phyloP scores from a whole-genome alignment of 2,113 vertebrate species.

The Colinus virginianus region DNA sequence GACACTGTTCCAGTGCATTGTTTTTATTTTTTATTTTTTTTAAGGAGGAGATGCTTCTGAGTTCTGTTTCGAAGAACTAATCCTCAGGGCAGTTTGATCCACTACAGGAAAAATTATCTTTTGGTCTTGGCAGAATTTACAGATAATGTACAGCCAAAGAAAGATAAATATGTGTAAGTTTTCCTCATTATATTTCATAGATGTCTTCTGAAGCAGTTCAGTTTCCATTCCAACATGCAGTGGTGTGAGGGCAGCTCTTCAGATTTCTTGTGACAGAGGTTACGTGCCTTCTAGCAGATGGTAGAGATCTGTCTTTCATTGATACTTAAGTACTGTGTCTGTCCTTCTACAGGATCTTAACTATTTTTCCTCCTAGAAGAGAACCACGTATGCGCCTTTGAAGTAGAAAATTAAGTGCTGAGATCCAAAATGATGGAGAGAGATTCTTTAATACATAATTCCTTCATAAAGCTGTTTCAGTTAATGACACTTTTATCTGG shows the following conservation, averaged over 20 bases:
- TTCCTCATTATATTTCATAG: slow-evolving; percentile 14
- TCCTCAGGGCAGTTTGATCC: not conserved
- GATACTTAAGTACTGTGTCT: not conserved
- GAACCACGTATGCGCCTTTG: slow-evolving; percentile 4
- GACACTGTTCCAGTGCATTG: not conserved
- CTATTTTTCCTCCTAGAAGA: not conserved
- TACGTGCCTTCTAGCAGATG: slow-evolving; percentile 44
- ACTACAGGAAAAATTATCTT: not conserved
- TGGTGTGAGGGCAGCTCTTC: slow-evolving; percentile 5
- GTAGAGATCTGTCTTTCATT: not conserved
- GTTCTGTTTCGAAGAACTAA: not conserved
- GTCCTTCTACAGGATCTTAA: not conserved
- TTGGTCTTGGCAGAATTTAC: not conserved
- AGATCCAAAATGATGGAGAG: not conserved
- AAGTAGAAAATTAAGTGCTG: not conserved
- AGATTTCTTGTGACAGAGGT: slow-evolving; percentile 42
- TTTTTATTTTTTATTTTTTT: not conserved
- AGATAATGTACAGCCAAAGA: not conserved
- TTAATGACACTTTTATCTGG: not conserved
- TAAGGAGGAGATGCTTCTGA: not conserved
- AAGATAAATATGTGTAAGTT: slow-evolving; percentile 19
- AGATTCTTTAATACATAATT: not conserved
- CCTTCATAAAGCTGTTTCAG: not conserved
- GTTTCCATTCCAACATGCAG: not conserved
- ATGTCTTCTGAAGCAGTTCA: not conserved